phyloP scores from a whole-genome alignment of 2,113 vertebrate genomes.

The Rhinolophus ferrumequinum region DNA sequence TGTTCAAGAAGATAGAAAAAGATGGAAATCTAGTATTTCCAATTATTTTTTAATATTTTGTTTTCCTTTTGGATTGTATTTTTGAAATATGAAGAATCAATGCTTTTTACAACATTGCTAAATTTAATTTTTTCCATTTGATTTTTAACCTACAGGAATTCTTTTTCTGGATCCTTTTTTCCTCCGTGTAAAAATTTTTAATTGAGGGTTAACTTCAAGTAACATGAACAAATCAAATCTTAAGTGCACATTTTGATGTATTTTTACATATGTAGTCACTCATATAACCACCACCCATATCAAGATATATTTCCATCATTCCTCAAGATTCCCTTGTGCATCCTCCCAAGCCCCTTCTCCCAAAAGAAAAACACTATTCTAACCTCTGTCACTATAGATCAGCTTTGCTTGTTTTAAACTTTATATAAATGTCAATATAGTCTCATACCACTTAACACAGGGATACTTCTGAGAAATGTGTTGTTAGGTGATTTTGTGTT shows the following conservation, averaged over 20 bases:
- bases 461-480: neutral
- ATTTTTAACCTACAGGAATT: neutral
- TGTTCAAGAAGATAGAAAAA: neutral
- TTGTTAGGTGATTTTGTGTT: neutral
- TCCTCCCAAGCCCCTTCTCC: neutral
- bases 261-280: neutral
- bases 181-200: neutral
- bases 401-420: neutral
- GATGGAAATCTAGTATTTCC: neutral
- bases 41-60: neutral
- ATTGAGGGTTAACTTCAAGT: neutral
- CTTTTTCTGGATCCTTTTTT: neutral
- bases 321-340: neutral
- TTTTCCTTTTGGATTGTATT: neutral
- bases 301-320: slow-evolving; percentile 3
- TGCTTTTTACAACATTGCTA: neutral
- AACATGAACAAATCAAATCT: slow-evolving; percentile 15
- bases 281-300: neutral
- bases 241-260: neutral
- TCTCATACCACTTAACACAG: neutral
- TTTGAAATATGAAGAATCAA: neutral
- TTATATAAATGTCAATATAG: neutral
- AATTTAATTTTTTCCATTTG: neutral
- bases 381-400: neutral
- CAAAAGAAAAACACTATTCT: neutral